Percentiles rank a stretch among this genome's conserved stretches.
Conservation (phyloP, 2,888 invertebrate species). For the Scrobipalpa costella region DNA sequence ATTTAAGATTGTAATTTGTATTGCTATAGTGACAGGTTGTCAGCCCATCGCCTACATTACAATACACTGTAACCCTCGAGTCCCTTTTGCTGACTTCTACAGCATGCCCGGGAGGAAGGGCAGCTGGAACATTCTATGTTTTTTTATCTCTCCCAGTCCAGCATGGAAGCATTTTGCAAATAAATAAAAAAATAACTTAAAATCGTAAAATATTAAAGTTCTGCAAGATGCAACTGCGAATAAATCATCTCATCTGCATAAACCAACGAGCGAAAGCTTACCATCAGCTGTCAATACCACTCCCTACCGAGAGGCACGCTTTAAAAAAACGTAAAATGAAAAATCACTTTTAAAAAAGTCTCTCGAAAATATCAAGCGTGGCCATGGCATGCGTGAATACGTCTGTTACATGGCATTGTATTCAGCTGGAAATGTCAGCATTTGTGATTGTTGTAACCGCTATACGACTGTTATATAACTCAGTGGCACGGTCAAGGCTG, state of each 20-base stretch:
- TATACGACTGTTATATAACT: slow-evolving; percentile 13
- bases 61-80: too few species aligned
- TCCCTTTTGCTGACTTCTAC: too few species aligned
- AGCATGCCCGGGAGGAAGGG: too few species aligned
- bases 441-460: slow-evolving; percentile 19
- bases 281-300: slow-evolving; percentile 6
- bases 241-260: slow-evolving; percentile 6
- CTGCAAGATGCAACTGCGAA: background rate
- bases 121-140: too few species aligned
- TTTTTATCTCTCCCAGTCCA: too few species aligned
- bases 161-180: too few species aligned
- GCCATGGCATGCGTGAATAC: slow-evolving; percentile 25
- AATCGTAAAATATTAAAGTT: background rate
- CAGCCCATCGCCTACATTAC: too few species aligned
- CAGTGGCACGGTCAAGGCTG: slow-evolving; percentile 22
- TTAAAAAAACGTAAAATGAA: background rate
- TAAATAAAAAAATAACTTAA: too few species aligned
- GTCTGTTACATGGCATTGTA: slow-evolving; percentile 17
- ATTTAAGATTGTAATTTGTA: too few species aligned
- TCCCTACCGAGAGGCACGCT: slow-evolving; percentile 3
- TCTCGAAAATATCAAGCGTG: background rate
- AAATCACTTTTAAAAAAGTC: background rate
- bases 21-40: too few species aligned
- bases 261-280: slow-evolving; percentile 13
- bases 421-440: slow-evolving; percentile 20